A percentile compares a stretch with the other conserved stretches of the same genome.
phyloP scores from a whole-genome alignment of 1,140 invertebrate species.

The Carposina sasakii region DNA sequence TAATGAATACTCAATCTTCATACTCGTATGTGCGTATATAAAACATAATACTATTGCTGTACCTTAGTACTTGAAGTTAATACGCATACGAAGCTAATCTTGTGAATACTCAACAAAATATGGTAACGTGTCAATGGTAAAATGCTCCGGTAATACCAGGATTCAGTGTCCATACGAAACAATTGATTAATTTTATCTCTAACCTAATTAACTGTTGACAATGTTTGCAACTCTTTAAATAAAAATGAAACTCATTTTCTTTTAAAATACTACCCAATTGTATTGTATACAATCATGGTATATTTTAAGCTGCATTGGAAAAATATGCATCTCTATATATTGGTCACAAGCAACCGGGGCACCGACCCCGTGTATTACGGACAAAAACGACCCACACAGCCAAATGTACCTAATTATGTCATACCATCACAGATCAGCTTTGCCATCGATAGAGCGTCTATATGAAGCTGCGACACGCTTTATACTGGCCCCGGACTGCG shows the following conservation, averaged over 20 bases:
- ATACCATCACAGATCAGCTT: constrained; percentile 69
- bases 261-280: constrained; percentile 11
- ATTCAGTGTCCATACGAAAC: too few species aligned
- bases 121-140: constrained; percentile 24
- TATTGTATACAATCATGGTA: constrained; percentile 8
- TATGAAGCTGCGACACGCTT: constrained; percentile 43
- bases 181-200: too few species aligned
- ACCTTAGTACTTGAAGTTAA: too few species aligned
- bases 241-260: constrained; percentile 9
- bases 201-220: too few species aligned
- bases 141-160: too few species aligned
- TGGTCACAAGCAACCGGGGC: constrained; percentile 28
- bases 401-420: constrained; percentile 63
- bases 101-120: too few species aligned
- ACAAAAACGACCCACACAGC: constrained; percentile 48
- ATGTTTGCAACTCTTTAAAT: too few species aligned
- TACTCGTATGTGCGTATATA: too few species aligned
- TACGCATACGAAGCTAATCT: too few species aligned
- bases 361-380: constrained; percentile 29
- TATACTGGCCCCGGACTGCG: too few species aligned
- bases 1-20: too few species aligned
- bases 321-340: constrained; percentile 28
- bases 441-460: constrained; percentile 54
- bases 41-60: too few species aligned
- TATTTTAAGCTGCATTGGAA: constrained; percentile 34